Percentiles rank a stretch among this genome's conserved stretches.
Evolutionary conservation across 2,797 vertebrate genomes (phyloP).

Genomic region (Takifugu rubripes): DNA sequence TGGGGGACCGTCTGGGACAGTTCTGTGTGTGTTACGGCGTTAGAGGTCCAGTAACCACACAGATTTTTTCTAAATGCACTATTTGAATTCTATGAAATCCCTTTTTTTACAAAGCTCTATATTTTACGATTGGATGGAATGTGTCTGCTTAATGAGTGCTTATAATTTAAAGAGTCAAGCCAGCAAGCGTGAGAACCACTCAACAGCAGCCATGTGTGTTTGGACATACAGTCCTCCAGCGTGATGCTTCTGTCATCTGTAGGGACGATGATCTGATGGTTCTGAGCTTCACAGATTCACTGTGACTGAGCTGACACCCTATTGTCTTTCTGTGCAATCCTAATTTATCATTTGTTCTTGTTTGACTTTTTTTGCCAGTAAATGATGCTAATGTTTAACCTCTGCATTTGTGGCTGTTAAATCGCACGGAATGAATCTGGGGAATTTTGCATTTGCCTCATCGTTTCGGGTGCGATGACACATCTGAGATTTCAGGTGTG

Average conservation of each 20-base stretch:
- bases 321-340: slow-evolving; percentile 16
- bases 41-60: slow-evolving; percentile 12
- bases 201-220: not conserved
- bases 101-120: slow-evolving; percentile 11
- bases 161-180: too few species aligned
- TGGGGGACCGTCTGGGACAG: not conserved
- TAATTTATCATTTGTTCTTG: slow-evolving; percentile 38
- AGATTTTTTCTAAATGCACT: slow-evolving; percentile 34
- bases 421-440: not conserved
- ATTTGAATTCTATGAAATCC: slow-evolving; percentile 22
- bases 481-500: too few species aligned
- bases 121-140: slow-evolving; percentile 12
- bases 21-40: slow-evolving; percentile 1
- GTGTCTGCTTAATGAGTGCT: slow-evolving; percentile 21
- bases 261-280: slow-evolving; percentile 4
- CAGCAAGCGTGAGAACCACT: slow-evolving; percentile 3
- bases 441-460: too few species aligned
- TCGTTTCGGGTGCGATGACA: too few species aligned
- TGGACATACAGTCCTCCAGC: not conserved
- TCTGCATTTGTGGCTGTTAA: slow-evolving; percentile 1
- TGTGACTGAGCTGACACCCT: slow-evolving; percentile 6
- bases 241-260: slow-evolving; percentile 2
- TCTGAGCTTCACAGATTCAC: slow-evolving; percentile 6
- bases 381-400: slow-evolving; percentile 38
- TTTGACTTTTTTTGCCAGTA: slow-evolving; percentile 39